Base-by-base conservation (phyloP, 2,888 invertebrate genomes). In the Nemoura dubitans region DNA sequence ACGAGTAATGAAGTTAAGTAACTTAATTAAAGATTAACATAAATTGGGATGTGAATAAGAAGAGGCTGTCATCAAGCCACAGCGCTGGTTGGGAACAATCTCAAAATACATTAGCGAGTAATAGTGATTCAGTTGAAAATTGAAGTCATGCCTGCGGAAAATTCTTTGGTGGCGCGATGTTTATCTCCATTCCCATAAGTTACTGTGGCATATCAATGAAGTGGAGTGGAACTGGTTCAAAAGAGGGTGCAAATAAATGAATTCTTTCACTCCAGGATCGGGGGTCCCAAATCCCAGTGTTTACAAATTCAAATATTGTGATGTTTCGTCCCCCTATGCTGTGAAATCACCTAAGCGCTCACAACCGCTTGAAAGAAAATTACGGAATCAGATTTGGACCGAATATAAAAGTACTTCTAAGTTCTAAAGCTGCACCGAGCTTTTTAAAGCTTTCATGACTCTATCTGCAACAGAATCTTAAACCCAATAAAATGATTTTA, bases 11-110 rank as follows among this genome's bases (percentile, higher is more conserved):
- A 59, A 59, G 59, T 59, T 59, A 59, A 59, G 28, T 28, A n/a
- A 81, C 81, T 5, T 81, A 28, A 81, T 81, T 81, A 81, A 30
- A 30, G 81, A 81, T 81, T 81, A 81, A 27, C 30, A 30, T 28
- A 27, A 78, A 21, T 78, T 59, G 59, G 59, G 21, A 59, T 59
- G 16, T 59, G 59, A 59, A 59, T 59, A 1, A 16, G 16, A 59
- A 21, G 59, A 59, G 59, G 21, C 21, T 59, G 59, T 59, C 59
- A 59, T 59, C 59, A 59, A 59, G 14, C 3, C 59, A 59, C 59
- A 59, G 3, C 6, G 59, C 14, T 59, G 21, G 16, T 59, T 59
- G 59, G 1, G 59, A 59, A 59, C 59, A 59, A 59, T 59, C 59
- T 59, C 59, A 21, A 21, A 59, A 59, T 3, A 59, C 14, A 59